Evolutionary conservation across 2,113 vertebrate genomes (phyloP).

Genomic region (Salminus brasiliensis): DNA sequence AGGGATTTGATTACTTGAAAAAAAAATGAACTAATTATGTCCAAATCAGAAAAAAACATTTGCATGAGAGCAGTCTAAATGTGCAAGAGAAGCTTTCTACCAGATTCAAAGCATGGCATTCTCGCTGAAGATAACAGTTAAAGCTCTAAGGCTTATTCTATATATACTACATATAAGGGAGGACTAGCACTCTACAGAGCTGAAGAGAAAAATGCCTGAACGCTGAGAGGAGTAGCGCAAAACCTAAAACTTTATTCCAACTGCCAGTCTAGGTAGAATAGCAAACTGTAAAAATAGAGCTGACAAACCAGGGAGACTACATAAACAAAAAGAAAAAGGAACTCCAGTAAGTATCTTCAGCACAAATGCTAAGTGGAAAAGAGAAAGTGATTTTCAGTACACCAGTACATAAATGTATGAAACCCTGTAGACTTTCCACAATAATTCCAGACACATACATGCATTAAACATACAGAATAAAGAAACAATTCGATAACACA

Average conservation of each 20-base stretch:
- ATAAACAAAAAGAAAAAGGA: background rate
- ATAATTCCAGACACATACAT: too few species aligned
- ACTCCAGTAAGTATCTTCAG: background rate
- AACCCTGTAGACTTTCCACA: background rate
- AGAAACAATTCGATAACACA: too few species aligned
- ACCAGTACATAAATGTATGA: background rate
- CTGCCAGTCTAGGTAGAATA: background rate
- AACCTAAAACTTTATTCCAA: background rate
- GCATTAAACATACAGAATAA: too few species aligned
- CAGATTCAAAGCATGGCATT: slow-evolving; percentile 1
- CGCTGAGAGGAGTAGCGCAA: background rate
- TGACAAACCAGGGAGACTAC: background rate
- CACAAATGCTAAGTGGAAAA: background rate
- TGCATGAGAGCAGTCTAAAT: background rate
- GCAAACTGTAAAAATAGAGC: background rate
- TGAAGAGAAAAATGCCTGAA: background rate
- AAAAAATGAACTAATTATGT: background rate
- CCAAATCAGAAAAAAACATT: background rate
- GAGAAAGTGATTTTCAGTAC: background rate
- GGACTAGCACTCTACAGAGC: background rate
- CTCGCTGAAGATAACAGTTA: background rate
- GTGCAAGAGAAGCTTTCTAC: background rate
- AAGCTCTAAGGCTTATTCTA: background rate
- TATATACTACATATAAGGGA: background rate
- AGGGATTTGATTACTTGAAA: background rate